Base-by-base conservation (phyloP, 2,888 invertebrate genomes). In the Chironomus riparius region DNA sequence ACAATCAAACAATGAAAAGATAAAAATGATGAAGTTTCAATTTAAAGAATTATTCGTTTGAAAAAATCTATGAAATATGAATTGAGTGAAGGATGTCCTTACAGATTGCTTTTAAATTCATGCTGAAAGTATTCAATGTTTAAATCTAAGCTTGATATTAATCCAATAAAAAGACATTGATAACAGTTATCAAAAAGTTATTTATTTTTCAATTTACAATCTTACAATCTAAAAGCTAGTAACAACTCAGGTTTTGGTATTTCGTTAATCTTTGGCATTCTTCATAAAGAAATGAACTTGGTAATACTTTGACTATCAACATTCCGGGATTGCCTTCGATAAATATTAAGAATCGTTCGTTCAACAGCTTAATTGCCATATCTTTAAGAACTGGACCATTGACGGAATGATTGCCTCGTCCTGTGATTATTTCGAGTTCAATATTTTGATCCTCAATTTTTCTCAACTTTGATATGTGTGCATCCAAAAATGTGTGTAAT, bases 331-430 rank as follows among this genome's bases (percentile, higher is more conserved):
- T 92, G 38, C 87, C 83, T 80, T 89, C 87, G 50, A 81, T 81
- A 83, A 83, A 89, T 77, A 91, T 91, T 56, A 92, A 85, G 18
- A 87, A 86, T 5, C 90, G 86, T 77, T 87, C 86, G 6, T 81
- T 82, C 7, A 95, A 85, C 76, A 89, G 87, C 4, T 84, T 85
- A 76, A 88, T 87, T 0, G 93, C 89, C 10, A 90, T 90, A 0
- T 92, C 93, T 80, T 91, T 91, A 6, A 95, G 88, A 0, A 94
- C 88, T 3, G 86, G 83, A 0, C 90, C 88, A 1, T 89, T 88
- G 0, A 83, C 83, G 80, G 94, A 95, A 78, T 92, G 90, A 2
- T 86, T 83, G 0, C 95, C 95, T 61, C 92, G 84, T 0, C 95
- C 95, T 0, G 95, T 95, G 71, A 95, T 91, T n/a, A 95, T 87